Percentiles rank a stretch among this genome's conserved stretches.
Conservation (phyloP, 2,113 vertebrate genomes). For the Podarcis muralis region DNA sequence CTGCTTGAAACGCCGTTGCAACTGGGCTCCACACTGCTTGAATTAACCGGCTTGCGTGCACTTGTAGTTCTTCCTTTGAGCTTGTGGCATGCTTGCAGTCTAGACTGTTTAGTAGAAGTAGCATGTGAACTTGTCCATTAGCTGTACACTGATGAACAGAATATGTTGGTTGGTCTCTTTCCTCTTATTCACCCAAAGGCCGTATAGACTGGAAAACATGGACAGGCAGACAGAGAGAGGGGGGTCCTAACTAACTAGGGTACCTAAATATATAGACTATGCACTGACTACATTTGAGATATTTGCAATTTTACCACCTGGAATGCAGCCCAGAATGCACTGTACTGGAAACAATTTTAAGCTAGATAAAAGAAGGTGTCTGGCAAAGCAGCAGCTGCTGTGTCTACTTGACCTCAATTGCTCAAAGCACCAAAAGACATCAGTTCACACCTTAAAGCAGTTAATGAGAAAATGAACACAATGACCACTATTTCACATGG, state of each 20-base stretch:
- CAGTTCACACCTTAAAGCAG: background rate
- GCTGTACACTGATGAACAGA: background rate
- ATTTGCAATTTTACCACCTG: conserved; percentile 1
- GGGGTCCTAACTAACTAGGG: background rate
- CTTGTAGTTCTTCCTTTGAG: background rate
- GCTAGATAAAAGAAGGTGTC: background rate
- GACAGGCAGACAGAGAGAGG: background rate
- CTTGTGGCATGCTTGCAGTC: background rate
- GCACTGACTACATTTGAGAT: background rate
- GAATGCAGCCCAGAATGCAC: conserved; percentile 2
- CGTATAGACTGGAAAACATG: background rate
- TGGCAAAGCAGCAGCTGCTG: background rate
- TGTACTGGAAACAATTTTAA: background rate
- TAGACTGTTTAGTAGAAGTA: background rate
- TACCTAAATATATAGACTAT: background rate
- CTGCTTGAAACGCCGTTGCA: too few relatives aligned
- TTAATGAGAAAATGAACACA: too few relatives aligned
- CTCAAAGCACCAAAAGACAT: background rate
- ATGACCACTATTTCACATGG: too few relatives aligned
- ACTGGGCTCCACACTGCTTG: too few relatives aligned
- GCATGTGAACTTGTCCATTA: background rate
- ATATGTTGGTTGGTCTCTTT: background rate
- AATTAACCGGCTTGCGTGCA: background rate
- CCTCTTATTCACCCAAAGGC: background rate
- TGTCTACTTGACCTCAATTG: conserved; percentile 1